phyloP scores from a whole-genome alignment of 2,797 vertebrate species.

The Philypnodon macrostomus region DNA sequence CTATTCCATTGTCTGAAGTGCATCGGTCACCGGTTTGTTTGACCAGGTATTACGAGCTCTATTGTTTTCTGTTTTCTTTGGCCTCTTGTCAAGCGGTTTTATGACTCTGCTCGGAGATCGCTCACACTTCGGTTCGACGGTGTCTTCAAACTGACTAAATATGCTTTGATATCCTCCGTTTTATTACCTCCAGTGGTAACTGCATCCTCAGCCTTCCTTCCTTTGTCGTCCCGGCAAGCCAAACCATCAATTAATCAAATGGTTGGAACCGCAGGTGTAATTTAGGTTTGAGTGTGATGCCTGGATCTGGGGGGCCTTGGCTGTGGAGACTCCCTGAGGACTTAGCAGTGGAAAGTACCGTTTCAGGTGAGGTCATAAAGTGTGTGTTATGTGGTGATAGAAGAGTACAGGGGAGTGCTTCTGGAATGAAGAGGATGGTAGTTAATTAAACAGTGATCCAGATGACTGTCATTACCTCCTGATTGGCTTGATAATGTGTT shows the following conservation, averaged over 20 bases:
- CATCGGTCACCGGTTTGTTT: constrained; percentile 70
- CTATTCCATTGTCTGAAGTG: constrained; percentile 48
- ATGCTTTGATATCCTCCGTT: constrained; percentile 56
- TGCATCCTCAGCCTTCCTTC: constrained; percentile 38
- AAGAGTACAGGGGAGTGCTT: constrained; percentile 61
- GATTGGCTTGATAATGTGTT: constrained; percentile 71
- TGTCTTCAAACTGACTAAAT: constrained; percentile 51
- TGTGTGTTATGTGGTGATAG: constrained; percentile 61
- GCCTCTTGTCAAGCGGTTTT: constrained; percentile 57
- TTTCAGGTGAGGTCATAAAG: constrained; percentile 73
- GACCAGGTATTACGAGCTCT: constrained; percentile 63
- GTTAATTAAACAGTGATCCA: constrained; percentile 71
- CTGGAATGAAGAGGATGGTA: constrained; percentile 59
- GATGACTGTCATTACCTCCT: constrained; percentile 76
- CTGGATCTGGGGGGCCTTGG: constrained; percentile 55
- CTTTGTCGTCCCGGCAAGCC: constrained; percentile 64
- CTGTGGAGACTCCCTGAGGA: constrained; percentile 57
- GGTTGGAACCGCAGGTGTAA: constrained; percentile 57
- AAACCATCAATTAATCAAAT: constrained; percentile 64
- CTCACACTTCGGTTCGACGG: constrained; percentile 46
- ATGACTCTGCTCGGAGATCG: constrained; percentile 44
- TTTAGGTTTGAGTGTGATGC: constrained; percentile 53
- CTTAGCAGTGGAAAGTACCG: constrained; percentile 82
- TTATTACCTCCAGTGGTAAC: constrained; percentile 51
- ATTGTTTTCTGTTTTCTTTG: constrained; percentile 69